Conservation (phyloP, 2,797 vertebrate species). For the Microctenopoma lineatum region DNA sequence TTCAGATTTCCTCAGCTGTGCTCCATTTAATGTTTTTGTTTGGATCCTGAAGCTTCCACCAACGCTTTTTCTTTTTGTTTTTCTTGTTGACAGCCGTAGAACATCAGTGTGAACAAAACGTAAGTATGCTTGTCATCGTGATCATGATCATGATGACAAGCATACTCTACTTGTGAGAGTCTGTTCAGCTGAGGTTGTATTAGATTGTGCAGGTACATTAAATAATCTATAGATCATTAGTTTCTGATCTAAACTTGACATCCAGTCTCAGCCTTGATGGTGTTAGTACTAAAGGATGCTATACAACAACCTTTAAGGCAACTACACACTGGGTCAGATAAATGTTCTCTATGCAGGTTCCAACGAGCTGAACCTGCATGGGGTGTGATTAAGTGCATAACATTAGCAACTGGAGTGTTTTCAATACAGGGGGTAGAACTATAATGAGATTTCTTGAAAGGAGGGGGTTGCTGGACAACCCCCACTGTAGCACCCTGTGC, state of each 20-base stretch:
- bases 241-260: not conserved
- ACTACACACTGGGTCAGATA: not conserved
- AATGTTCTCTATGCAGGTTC: conserved; percentile 13
- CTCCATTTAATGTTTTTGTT: not conserved
- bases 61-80: no score
- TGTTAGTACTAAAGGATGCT: not conserved
- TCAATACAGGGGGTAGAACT: conserved; percentile 36
- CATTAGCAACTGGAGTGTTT: conserved; percentile 38
- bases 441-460: conserved; percentile 56
- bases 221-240: no score
- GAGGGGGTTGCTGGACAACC: conserved; percentile 60
- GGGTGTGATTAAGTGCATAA: conserved; percentile 45
- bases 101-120: no score
- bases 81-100: no score
- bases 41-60: no score
- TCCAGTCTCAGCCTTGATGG: no score
- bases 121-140: no score
- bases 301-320: conserved; percentile 7
- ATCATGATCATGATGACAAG: no score
- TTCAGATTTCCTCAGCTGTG: no score
- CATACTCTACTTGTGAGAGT: no score
- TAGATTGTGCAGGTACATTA: not conserved
- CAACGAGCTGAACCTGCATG: conserved; percentile 30
- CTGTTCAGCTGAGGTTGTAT: not conserved
- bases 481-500: conserved; percentile 57